Conservation (phyloP, 1,140 invertebrate genomes). For the Bombus confusus region DNA sequence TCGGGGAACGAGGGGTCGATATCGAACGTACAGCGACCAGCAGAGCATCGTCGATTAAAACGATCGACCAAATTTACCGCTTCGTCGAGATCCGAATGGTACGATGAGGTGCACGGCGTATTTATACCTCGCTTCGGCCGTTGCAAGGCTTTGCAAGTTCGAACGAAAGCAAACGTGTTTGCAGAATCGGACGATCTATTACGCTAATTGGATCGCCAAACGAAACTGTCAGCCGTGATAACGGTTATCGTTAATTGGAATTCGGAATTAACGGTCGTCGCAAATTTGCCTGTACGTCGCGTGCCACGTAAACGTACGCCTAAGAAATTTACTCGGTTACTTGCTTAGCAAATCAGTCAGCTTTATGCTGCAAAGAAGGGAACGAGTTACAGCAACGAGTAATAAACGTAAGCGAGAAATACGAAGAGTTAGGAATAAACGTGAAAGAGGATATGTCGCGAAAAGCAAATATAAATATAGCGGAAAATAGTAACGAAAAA, state of each 20-base stretch:
- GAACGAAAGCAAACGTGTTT: neutral
- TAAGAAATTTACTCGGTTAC: too few species aligned
- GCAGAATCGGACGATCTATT: neutral
- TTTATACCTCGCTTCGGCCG: too few species aligned
- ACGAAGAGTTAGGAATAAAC: too few species aligned
- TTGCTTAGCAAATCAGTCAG: too few species aligned
- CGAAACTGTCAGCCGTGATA: slow-evolving; percentile 11
- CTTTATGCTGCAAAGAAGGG: too few species aligned
- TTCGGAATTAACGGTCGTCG: slow-evolving; percentile 2
- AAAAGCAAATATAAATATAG: too few species aligned
- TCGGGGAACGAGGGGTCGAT: neutral
- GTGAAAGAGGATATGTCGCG: too few species aligned
- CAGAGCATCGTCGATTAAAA: slow-evolving; percentile 38
- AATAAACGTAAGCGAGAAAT: too few species aligned
- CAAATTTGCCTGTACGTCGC: slow-evolving; percentile 8
- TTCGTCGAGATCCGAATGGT: neutral
- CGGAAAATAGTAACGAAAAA: too few species aligned
- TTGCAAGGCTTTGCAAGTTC: neutral
- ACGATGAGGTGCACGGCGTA: too few species aligned
- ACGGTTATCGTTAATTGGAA: too few species aligned
- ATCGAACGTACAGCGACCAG: slow-evolving; percentile 8
- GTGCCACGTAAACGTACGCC: neutral
- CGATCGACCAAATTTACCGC: slow-evolving; percentile 28
- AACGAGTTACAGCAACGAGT: too few species aligned
- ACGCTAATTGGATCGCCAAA: neutral